Conservation (phyloP, 2,113 vertebrate species). For the Rallus limicola region DNA sequence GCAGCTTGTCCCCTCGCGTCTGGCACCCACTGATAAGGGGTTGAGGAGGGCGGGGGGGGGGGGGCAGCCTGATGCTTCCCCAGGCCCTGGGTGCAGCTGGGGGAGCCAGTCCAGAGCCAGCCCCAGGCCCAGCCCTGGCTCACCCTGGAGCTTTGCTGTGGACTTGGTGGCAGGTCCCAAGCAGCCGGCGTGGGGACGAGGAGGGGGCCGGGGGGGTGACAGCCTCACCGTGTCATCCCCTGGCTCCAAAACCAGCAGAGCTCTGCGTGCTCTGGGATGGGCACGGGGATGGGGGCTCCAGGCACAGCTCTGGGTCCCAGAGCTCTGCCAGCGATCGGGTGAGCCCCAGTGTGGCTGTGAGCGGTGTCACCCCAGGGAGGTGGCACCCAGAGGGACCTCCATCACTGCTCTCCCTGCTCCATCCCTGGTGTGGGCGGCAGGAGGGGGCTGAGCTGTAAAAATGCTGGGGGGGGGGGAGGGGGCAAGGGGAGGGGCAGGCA, state of each 20-base stretch:
- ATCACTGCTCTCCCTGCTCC: not conserved
- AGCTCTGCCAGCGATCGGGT: fast-evolving
- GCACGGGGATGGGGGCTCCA: not conserved
- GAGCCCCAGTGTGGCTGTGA: fast-evolving
- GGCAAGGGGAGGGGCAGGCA: not conserved
- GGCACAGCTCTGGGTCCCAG: not conserved
- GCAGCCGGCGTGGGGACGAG: not conserved
- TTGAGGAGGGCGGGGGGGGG: fast-evolving
- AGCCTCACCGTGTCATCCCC: fast-evolving
- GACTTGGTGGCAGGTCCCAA: not conserved
- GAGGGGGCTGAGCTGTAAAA: not conserved
- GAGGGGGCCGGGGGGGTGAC: not conserved
- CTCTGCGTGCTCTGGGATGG: not conserved
- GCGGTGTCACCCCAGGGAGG: not conserved
- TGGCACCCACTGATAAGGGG: constrained; percentile 25
- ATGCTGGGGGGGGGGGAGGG: too few species aligned
- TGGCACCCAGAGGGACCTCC: not conserved
- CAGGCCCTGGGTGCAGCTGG: not conserved
- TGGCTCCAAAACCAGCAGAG: not conserved
- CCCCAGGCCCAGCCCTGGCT: not conserved
- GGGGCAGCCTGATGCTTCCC: not conserved
- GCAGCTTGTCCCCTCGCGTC: not conserved
- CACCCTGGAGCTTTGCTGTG: not conserved
- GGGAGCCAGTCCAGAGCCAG: not conserved
- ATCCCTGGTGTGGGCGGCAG: fast-evolving